Base-by-base conservation (phyloP, 2,797 vertebrate species). In the Enteromius argenteus region DNA sequence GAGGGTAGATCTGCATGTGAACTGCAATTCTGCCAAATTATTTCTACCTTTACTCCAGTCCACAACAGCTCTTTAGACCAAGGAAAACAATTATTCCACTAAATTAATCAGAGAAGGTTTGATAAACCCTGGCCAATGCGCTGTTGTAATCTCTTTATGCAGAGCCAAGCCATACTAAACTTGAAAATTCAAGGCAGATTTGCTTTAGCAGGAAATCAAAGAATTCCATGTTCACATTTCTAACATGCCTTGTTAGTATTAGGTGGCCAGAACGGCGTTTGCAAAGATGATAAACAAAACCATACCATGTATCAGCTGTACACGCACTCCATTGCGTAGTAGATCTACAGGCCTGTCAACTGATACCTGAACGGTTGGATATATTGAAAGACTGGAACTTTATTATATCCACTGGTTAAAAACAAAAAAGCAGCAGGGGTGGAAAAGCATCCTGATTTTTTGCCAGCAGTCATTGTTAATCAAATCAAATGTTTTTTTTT, bases 211-310 rank as follows among this genome's bases (percentile, higher is more conserved):
- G 89, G 89, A 92, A 93, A 93, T 91, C 72, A 92, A 69, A 84
- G 86, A 92, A 93, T 92, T 93, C 89, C 90, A 79, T 90, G 83
- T 87, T 79, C 32, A 84, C 88, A 85, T 89, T 74, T 84, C 72
- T 92, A 85, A 91, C 89, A 94, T 92, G 80, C 89, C 80, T 86
- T 80, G 74, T 69, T 77, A 90, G 81, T 88, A 85, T 85, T 81
- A 81, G 84, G 84, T 67, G 14, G 7, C 46, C 0, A 1, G 32
- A 83, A 58, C 39, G n/a, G 49, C 7, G 11, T 44, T 83, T 15
- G 58, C 14, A 80, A 49, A 14, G 3, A 49, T 17, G 35, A 58
- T 19, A 27, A 69, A 69, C 35, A 64, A 49, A 49, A 49, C 27
- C 42, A 56, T 37, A 1, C 21, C 30, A 23, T 35, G 35, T 56